Evolutionary conservation across 64 coral and sea anemone species (phyloP).

Genomic region (Anthopleura sola): DNA sequence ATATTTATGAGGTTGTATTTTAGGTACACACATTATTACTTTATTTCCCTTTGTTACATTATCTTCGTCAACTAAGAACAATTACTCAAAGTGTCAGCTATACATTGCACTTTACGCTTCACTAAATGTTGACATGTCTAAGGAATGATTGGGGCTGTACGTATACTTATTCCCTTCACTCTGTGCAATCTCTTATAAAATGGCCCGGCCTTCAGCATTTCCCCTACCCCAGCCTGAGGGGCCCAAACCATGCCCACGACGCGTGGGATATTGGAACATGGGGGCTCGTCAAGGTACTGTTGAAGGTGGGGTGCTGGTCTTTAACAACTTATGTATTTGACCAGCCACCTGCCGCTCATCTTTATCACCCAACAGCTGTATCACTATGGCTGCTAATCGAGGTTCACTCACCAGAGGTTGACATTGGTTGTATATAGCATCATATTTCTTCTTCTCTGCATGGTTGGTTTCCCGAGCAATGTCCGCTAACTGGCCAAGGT

Average conservation of each 20-base stretch:
- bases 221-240: not conserved
- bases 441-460: constrained; percentile 8
- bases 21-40: too few species aligned
- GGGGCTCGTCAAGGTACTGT: too few species aligned
- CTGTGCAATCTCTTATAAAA: not conserved
- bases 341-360: not conserved
- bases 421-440: constrained; percentile 16
- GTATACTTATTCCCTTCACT: not conserved
- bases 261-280: too few species aligned
- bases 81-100: too few species aligned
- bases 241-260: too few species aligned
- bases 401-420: constrained; percentile 5
- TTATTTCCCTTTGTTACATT: too few species aligned
- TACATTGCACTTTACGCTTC: not conserved
- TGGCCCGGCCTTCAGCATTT: not conserved
- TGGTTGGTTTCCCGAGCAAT: not conserved
- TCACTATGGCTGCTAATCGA: constrained; percentile 7
- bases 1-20: too few species aligned
- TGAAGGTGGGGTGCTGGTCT: too few species aligned
- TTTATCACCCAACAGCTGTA: constrained; percentile 16
- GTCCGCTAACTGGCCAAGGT: not conserved
- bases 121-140: not conserved
- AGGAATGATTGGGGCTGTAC: not conserved
- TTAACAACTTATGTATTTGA: constrained; percentile 24
- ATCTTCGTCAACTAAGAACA: too few species aligned